Evolutionary conservation across 2,888 invertebrate genomes (phyloP), one percentile per base, ranked within the genome.

Genomic region (Odontocolon sp.): DNA sequence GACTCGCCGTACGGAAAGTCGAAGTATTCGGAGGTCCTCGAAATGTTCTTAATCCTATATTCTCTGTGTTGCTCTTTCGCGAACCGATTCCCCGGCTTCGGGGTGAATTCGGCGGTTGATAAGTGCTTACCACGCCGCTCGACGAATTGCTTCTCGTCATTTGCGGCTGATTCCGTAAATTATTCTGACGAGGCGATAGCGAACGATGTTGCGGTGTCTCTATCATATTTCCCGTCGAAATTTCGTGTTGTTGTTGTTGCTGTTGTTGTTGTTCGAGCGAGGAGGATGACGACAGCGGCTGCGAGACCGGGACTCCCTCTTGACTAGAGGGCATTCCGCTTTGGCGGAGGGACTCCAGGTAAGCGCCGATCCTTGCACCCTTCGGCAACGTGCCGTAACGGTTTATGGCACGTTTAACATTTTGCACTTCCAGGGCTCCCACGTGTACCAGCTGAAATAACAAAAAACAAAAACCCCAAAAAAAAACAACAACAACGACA

Each of bases 341-440:
- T 87, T 97, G 96, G 47, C 97, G 94, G 86, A 99, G 92, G 3
- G 98, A 98, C 91, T 99, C 98, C 66, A 99, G 92, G 91, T 97
- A 99, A 3, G 98, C 99, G 28, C 98, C 98, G 84, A 99, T 99
- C 81, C 99, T 93, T 6, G 98, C 98, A 54, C 96, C 98, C 91
- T 99, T 99, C 0, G 99, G 99, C 86, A 99, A 92, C 6, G 99
- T 99, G 14, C 99, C 99, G 90, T 98, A 99, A 23, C 98, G 94
- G 91, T 97, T 98, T 81, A 97, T 97, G 50, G 98, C 98, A 82
- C 97, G 94, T 87, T 97, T 96, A 61, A 98, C 98, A 91, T 98
- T 98, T 91, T 97, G 97, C 81, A 98, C 97, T 91, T 98, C 98
- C 83, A 98, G 92, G 18, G 98, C 97, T 64, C 97, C 98, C 78